Evolutionary conservation across 2,113 vertebrate species (phyloP).

Genomic region (Sinocyclocheilus anshuiensis): DNA sequence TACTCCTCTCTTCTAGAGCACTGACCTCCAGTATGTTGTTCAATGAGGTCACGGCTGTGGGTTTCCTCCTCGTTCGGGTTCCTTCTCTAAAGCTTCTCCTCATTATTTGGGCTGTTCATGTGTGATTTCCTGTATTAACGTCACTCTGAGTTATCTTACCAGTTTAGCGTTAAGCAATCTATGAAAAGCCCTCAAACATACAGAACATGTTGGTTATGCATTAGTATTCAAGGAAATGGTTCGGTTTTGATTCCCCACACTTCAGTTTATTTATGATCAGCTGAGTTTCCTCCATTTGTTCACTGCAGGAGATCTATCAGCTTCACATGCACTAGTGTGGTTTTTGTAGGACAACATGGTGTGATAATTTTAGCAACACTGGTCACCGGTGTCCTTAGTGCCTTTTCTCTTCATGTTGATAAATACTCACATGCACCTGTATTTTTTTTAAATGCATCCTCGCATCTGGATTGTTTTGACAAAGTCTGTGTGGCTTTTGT

Average conservation of each 20-base stretch:
- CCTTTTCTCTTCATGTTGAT: slow-evolving; percentile 19
- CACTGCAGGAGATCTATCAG: not conserved
- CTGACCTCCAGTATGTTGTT: slow-evolving; percentile 8
- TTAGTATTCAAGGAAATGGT: not conserved
- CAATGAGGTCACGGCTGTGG: slow-evolving; percentile 21
- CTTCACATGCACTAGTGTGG: not conserved
- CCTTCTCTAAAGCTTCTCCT: not conserved
- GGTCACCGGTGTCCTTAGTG: not conserved
- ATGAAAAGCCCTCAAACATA: not conserved
- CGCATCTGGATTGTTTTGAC: not conserved
- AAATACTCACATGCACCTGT: not conserved
- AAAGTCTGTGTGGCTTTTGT: not conserved
- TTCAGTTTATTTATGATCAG: not conserved
- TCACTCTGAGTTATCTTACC: not conserved
- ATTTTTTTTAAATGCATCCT: not conserved
- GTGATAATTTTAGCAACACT: slow-evolving; percentile 30
- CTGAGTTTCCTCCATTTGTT: not conserved
- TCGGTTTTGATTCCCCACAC: not conserved
- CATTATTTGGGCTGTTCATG: not conserved
- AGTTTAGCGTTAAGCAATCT: not conserved
- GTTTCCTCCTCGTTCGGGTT: not conserved
- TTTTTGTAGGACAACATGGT: slow-evolving; percentile 25
- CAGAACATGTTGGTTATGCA: not conserved
- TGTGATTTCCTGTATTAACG: not conserved
- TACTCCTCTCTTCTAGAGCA: not conserved